Evolutionary conservation across 2,113 vertebrate genomes (phyloP), one percentile per base, ranked within the genome.

Genomic region (Pandion haliaetus): DNA sequence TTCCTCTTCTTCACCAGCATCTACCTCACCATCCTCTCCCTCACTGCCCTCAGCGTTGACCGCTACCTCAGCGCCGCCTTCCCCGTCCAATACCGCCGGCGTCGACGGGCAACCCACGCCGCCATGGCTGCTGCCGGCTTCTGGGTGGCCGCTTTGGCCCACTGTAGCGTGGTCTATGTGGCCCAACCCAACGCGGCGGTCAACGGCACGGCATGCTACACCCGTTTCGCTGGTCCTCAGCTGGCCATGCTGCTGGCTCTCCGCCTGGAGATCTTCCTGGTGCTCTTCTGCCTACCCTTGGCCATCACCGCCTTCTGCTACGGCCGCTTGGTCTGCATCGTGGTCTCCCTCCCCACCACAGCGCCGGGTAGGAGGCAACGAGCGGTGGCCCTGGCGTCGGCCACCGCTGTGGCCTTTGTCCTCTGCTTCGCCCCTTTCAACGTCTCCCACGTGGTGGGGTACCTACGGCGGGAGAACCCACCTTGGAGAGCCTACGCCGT

Each of bases 1-100:
- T 99, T 99, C 52, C 71, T 98, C 93, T 99, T 99, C 97, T 99
- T 98, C 97, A 98, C 99, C 97, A 99, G 98, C 96, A 98, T 99
- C 97, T 99, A 99, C 97, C 98, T 98, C 96, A 99, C 99, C 97
- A 98, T 98, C 13, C 98, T 99, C 95, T 99, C 99, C 81, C 98
- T 99, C 85, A 99, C 98, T 0, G 99, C 98, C 0, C 97, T 99
- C 72, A 99, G 99, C 34, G 96, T 99, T 1, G 99, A 99, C 91
- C 98, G 99, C 44, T 99, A 99, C 91, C 97, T 99, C 58, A 98
- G 99, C 2, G 99, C 99, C 79, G 99, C 99, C 4, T 99, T 98
- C 61, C 99, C 99, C 4, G 98, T 99, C 96, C 97, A 96, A 72
- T 98, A 99, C 96, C 2, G 98, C 98, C 17, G 98, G 98, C 65